phyloP scores from a whole-genome alignment of 2,888 invertebrate species.

The Orthonychiurus folsomi region DNA sequence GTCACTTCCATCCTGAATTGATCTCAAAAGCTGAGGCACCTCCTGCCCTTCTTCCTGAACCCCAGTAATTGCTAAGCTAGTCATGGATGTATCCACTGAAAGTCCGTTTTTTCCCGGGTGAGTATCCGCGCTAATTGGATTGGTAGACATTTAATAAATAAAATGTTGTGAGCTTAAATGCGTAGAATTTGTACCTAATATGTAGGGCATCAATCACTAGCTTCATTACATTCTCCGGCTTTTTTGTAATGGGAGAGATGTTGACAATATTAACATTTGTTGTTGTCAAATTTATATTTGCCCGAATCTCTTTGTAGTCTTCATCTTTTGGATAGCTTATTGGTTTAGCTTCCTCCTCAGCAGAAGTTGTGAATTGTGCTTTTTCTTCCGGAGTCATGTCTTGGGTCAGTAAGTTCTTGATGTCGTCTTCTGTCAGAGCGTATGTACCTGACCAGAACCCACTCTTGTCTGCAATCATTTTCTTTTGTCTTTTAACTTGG shows the following conservation, averaged over 20 bases:
- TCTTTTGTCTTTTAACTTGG: not conserved
- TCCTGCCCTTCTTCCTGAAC: not conserved
- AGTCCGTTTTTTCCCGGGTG: not conserved
- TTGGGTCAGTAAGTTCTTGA: not conserved
- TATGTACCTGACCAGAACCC: not conserved
- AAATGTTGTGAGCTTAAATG: not conserved
- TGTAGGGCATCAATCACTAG: not conserved
- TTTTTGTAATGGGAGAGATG: not conserved
- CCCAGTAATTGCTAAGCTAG: not conserved
- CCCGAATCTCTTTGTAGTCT: not conserved
- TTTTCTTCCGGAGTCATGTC: not conserved
- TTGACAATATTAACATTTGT: not conserved
- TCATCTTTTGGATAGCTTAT: not conserved
- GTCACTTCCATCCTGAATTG: not conserved
- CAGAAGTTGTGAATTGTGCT: not conserved
- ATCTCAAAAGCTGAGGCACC: not conserved
- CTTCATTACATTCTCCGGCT: not conserved
- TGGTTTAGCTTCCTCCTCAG: not conserved
- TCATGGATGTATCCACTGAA: not conserved
- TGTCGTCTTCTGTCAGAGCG: not conserved
- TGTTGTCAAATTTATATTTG: not conserved
- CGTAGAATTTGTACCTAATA: not conserved
- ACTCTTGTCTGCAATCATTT: not conserved
- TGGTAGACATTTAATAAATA: not conserved
- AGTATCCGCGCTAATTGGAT: not conserved